These are phyloP conservation scores for Clarias platycephalus DNA, from an alignment of 2,797 vertebrate genomes.

Conservation along the genomic window DNA sequence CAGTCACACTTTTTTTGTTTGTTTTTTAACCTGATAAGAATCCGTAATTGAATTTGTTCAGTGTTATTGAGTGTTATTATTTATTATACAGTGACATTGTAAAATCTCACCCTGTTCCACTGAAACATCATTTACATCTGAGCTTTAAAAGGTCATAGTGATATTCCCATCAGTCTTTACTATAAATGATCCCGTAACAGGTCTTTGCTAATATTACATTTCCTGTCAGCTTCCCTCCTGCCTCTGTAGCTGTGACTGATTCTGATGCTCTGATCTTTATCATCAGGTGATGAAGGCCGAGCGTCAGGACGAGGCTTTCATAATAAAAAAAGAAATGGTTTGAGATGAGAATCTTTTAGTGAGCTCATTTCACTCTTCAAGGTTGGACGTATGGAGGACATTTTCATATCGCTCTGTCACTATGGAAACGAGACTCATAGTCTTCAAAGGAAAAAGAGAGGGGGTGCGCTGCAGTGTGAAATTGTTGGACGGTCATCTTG, in stretches of 20 bases:
- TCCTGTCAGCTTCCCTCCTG: background rate
- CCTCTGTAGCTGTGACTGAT: constrained; percentile 8
- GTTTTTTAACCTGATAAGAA: background rate
- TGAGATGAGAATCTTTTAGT: constrained; percentile 23
- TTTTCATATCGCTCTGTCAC: constrained; percentile 2
- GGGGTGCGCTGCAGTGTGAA: constrained; percentile 1
- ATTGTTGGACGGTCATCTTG: background rate
- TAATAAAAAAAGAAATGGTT: constrained; percentile 11
- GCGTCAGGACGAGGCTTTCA: background rate
- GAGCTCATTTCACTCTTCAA: constrained; percentile 15
- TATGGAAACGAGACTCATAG: constrained; percentile 6
- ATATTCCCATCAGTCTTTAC: constrained; percentile 13
- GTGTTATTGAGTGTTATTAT: background rate
- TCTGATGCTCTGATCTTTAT: constrained; percentile 17
- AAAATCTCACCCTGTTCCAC: background rate
- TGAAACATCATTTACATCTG: background rate
- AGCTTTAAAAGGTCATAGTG: background rate
- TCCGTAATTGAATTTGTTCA: background rate
- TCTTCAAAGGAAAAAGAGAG: background rate
- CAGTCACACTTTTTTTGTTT: background rate
- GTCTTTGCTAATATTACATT: background rate
- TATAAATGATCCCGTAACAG: background rate
- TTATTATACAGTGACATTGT: background rate
- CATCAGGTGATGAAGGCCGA: background rate
- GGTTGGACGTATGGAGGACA: constrained; percentile 6